Evolutionary conservation across 2,888 invertebrate species (phyloP).

Genomic region (Cephus pulcher): DNA sequence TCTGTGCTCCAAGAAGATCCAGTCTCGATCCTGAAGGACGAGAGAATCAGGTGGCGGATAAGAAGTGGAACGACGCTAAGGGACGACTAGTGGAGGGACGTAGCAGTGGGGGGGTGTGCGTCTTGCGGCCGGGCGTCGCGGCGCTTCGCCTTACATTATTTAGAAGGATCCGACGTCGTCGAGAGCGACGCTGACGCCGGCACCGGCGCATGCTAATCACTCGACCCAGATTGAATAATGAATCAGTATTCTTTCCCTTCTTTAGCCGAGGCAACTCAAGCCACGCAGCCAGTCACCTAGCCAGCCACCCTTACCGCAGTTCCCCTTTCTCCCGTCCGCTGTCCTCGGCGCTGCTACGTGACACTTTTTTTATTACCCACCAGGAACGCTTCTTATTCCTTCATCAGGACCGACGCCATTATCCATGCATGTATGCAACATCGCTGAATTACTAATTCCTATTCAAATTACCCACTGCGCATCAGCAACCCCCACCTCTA

Average conservation of each 20-base stretch:
- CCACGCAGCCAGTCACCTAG: neutral
- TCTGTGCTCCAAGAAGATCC: neutral
- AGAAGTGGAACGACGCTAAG: neutral
- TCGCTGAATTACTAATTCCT: conserved; percentile 31
- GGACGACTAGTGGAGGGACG: neutral
- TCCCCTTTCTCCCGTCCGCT: conserved; percentile 46
- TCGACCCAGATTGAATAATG: conserved; percentile 73
- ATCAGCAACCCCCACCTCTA: neutral
- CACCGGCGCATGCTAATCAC: conserved; percentile 70
- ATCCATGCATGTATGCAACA: conserved; percentile 37
- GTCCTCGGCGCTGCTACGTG: conserved; percentile 57
- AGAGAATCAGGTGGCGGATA: neutral
- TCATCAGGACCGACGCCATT: conserved; percentile 31
- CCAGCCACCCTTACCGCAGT: conserved; percentile 57
- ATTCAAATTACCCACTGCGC: conserved; percentile 18
- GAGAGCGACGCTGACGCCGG: conserved; percentile 33
- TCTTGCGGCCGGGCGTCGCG: conserved; percentile 31
- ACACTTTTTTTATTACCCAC: conserved; percentile 72
- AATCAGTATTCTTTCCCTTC: conserved; percentile 71
- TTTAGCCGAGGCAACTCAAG: conserved; percentile 18
- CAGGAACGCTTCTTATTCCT: conserved; percentile 69
- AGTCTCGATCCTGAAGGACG: neutral
- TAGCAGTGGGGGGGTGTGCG: neutral
- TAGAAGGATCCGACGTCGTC: conserved; percentile 53
- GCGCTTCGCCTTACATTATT: conserved; percentile 61